Conservation (phyloP, 2,113 vertebrate species). For the Mirounga angustirostris region DNA sequence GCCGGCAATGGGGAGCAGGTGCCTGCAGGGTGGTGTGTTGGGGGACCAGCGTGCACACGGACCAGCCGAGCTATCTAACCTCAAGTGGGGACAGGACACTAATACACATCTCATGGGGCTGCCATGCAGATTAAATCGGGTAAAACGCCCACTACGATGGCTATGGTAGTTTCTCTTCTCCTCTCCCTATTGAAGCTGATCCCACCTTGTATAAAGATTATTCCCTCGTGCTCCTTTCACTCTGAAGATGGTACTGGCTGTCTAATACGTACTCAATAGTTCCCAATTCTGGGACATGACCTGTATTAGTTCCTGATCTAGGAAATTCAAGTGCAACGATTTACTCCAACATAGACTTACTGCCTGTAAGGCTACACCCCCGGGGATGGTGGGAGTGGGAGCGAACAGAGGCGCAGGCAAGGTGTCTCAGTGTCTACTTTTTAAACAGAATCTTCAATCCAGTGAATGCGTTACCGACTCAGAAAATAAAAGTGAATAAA, state of each 20-base stretch:
- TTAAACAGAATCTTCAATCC: background rate
- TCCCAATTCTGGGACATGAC: background rate
- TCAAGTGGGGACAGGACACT: background rate
- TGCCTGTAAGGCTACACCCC: background rate
- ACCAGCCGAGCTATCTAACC: background rate
- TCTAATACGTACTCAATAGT: background rate
- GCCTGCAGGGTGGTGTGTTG: accelerated
- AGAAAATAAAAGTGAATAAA: slow-evolving; percentile 24
- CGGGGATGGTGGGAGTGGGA: accelerated
- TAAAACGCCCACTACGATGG: background rate
- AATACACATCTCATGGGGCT: background rate
- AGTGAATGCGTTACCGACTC: background rate
- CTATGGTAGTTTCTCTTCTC: background rate
- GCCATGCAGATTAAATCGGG: background rate
- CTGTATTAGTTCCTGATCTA: background rate
- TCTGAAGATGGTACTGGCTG: background rate
- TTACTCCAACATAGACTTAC: background rate
- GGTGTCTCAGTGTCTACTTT: background rate
- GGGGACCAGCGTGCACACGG: background rate
- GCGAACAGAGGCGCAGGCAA: background rate
- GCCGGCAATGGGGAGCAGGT: accelerated
- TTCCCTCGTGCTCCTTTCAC: background rate
- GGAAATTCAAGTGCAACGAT: background rate
- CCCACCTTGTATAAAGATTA: background rate
- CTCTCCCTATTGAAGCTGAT: background rate